Percentiles rank a stretch among this genome's conserved stretches.
These are phyloP conservation scores for Selenia dentaria DNA, from an alignment of 2,888 invertebrate genomes.

Conservation along the genomic window DNA sequence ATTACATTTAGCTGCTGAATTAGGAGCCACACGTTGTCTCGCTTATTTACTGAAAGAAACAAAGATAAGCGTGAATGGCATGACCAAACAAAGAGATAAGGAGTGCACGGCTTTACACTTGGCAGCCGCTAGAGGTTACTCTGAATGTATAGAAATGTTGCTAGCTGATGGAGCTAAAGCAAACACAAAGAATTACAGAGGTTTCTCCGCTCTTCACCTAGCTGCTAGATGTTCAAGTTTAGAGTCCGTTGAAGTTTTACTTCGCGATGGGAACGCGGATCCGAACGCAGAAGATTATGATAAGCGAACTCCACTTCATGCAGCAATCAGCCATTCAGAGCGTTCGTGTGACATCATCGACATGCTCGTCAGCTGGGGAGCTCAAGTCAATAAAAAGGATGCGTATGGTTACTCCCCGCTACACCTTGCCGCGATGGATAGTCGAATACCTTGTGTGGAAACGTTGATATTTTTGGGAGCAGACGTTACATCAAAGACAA, in stretches of 20 bases:
- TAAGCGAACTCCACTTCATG: conserved; percentile 92
- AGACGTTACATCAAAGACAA: conserved; percentile 94
- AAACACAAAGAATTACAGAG: conserved; percentile 89
- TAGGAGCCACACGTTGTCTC: conserved; percentile 90
- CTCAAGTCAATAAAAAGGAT: conserved; percentile 92
- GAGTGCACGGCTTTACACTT: conserved; percentile 92
- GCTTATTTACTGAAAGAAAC: conserved; percentile 90
- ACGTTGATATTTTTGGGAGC: conserved; percentile 92
- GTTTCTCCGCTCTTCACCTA: conserved; percentile 94
- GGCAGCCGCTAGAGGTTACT: conserved; percentile 94
- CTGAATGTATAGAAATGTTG: conserved; percentile 91
- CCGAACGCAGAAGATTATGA: conserved; percentile 92
- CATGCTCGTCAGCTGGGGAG: conserved; percentile 90
- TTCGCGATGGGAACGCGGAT: conserved; percentile 90
- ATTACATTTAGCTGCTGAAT: conserved; percentile 91
- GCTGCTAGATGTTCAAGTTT: conserved; percentile 92
- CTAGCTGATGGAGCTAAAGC: conserved; percentile 91
- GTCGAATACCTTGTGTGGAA: conserved; percentile 92
- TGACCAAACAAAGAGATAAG: conserved; percentile 89
- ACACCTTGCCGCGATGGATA: conserved; percentile 93
- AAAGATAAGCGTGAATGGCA: conserved; percentile 88
- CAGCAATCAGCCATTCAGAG: conserved; percentile 91
- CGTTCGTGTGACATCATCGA: conserved; percentile 92
- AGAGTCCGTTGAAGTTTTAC: conserved; percentile 91
- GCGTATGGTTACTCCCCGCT: conserved; percentile 93